phyloP scores from a whole-genome alignment of 2,113 vertebrate genomes.

The Sylvia atricapilla region DNA sequence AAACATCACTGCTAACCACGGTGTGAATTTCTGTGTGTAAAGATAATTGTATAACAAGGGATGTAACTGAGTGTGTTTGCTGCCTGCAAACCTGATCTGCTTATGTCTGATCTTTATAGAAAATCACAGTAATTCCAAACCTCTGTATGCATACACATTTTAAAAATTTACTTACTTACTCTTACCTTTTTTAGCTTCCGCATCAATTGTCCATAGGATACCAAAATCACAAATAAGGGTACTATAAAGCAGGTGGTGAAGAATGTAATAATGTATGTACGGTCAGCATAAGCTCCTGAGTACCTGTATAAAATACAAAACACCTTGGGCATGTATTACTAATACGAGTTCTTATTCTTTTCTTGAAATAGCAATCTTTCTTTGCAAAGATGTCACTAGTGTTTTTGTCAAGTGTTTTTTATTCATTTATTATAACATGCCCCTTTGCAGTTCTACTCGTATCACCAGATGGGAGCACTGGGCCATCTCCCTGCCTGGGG shows the following conservation, averaged over 20 bases:
- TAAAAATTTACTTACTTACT: neutral
- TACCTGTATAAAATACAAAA: slow-evolving; percentile 76
- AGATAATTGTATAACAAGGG: neutral
- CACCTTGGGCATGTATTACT: neutral
- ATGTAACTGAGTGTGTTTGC: neutral
- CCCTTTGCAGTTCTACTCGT: neutral
- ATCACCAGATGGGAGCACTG: neutral
- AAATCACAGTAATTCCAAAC: neutral
- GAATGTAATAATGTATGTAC: slow-evolving; percentile 84
- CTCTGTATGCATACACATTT: neutral
- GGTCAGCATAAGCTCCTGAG: slow-evolving; percentile 75
- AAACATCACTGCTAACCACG: neutral
- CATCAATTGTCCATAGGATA: slow-evolving; percentile 86
- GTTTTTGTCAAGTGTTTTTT: neutral
- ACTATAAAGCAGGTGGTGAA: slow-evolving; percentile 85
- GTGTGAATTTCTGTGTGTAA: neutral
- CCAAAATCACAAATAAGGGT: slow-evolving; percentile 83
- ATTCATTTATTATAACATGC: too few relatives aligned
- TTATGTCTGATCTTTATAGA: neutral
- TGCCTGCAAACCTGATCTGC: neutral
- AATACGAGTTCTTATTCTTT: fast-evolving
- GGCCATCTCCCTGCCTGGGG: neutral
- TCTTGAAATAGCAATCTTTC: neutral
- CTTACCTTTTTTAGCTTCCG: slow-evolving; percentile 84
- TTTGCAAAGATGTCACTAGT: neutral